These are phyloP conservation scores for Caerostris darwini DNA, from an alignment of 1,140 invertebrate species.

Conservation along the genomic window DNA sequence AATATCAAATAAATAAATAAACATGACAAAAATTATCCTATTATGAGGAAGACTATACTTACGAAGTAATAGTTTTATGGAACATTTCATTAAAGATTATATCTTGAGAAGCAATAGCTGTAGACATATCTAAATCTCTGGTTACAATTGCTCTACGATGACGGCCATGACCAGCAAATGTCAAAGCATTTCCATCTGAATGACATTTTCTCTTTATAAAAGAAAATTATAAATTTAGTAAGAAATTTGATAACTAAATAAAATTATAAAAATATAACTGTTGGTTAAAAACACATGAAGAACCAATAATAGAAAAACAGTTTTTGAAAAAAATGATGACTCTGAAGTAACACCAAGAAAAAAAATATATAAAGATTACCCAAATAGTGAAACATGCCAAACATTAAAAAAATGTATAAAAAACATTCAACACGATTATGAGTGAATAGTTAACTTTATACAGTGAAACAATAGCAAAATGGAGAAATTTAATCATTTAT, in stretches of 20 bases:
- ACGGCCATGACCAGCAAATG: conserved; percentile 80
- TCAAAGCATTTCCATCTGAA: conserved; percentile 81
- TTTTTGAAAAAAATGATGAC: too few relatives aligned
- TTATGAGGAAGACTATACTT: background rate
- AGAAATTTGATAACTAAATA: background rate
- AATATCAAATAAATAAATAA: conserved; percentile 2
- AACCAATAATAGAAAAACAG: too few relatives aligned
- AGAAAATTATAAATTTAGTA: conserved; percentile 21
- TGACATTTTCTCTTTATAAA: conserved; percentile 81
- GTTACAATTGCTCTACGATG: conserved; percentile 80
- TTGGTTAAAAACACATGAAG: too few relatives aligned
- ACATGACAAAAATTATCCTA: background rate
- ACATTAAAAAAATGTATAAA: too few relatives aligned
- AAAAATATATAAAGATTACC: too few relatives aligned
- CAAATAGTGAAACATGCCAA: too few relatives aligned
- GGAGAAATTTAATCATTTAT: too few relatives aligned
- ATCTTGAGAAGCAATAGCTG: conserved; percentile 77
- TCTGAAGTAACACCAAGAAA: too few relatives aligned
- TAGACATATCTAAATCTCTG: conserved; percentile 81
- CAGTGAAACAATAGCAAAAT: too few relatives aligned
- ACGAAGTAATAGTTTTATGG: conserved; percentile 79
- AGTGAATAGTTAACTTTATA: too few relatives aligned
- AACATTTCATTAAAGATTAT: conserved; percentile 81
- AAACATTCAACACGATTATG: too few relatives aligned
- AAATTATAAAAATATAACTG: background rate